Evolutionary conservation across 2,888 invertebrate species (phyloP).

Genomic region (Macrophya annulata): DNA sequence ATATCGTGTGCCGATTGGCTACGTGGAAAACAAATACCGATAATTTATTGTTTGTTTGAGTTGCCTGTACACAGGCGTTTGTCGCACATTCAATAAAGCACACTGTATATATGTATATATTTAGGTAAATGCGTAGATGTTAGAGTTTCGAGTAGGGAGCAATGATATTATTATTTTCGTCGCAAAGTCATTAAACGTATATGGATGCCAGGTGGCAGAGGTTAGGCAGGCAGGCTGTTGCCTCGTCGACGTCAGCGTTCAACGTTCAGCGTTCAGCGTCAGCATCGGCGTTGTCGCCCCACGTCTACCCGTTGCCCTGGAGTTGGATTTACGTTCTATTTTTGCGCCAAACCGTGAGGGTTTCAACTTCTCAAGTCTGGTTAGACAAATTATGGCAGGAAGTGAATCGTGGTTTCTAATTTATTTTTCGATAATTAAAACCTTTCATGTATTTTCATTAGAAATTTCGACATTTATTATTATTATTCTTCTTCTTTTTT

Average conservation of each 20-base stretch:
- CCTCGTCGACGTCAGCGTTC: not conserved
- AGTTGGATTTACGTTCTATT: constrained; percentile 45
- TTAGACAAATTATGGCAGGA: constrained; percentile 51
- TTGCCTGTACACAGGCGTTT: too few species aligned
- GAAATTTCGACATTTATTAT: not conserved
- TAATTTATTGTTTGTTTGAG: too few species aligned
- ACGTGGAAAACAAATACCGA: too few species aligned
- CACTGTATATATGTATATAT: too few species aligned
- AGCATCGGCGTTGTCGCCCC: constrained; percentile 7
- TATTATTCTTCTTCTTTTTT: too few species aligned
- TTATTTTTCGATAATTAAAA: constrained; percentile 11
- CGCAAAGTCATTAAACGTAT: constrained; percentile 51
- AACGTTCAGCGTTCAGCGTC: not conserved
- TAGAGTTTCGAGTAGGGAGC: not conserved
- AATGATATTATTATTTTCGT: constrained; percentile 52
- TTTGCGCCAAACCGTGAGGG: constrained; percentile 43
- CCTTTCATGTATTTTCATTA: not conserved
- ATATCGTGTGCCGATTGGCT: too few species aligned
- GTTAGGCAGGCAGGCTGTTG: constrained; percentile 10
- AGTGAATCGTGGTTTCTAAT: constrained; percentile 15
- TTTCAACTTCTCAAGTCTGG: constrained; percentile 40
- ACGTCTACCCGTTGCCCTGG: constrained; percentile 36
- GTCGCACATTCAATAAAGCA: too few species aligned
- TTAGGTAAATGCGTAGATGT: not conserved
- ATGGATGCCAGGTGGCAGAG: constrained; percentile 54